A percentile compares a stretch with the other conserved stretches of the same genome.
These are phyloP conservation scores for Mermis nigrescens DNA, from an alignment of 2,888 invertebrate species.

Conservation along the genomic window DNA sequence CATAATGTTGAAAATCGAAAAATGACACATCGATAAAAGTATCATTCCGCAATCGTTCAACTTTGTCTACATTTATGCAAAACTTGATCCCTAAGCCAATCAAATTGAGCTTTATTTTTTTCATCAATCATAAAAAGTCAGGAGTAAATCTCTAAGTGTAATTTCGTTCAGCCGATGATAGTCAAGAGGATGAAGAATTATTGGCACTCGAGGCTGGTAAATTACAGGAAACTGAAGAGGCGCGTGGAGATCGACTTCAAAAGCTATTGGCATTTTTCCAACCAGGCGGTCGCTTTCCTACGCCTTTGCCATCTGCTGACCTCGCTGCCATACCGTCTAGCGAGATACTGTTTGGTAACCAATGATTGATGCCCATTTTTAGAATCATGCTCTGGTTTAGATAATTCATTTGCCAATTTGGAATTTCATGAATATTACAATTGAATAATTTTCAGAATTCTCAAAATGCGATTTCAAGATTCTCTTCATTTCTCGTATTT, in stretches of 20 bases:
- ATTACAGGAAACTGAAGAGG: conserved; percentile 25
- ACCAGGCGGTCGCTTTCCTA: conserved; percentile 22
- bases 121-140: background rate
- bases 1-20: no score
- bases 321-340: conserved; percentile 37
- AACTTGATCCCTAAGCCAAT: no score
- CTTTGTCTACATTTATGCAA: no score
- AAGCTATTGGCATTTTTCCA: conserved; percentile 24
- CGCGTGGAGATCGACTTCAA: conserved; percentile 22
- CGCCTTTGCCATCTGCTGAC: conserved; percentile 28
- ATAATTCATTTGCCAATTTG: no score
- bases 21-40: no score
- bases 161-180: conserved; percentile 14
- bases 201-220: conserved; percentile 30
- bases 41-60: no score
- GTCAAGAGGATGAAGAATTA: conserved; percentile 27
- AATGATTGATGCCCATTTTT: no score
- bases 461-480: no score
- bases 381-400: no score
- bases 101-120: no score
- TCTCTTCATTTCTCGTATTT: background rate
- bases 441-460: background rate
- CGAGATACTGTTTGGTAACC: conserved; percentile 38
- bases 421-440: background rate
- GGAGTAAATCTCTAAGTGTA: background rate